phyloP scores from a whole-genome alignment of 2,113 vertebrate species.

The Fregata magnificens region DNA sequence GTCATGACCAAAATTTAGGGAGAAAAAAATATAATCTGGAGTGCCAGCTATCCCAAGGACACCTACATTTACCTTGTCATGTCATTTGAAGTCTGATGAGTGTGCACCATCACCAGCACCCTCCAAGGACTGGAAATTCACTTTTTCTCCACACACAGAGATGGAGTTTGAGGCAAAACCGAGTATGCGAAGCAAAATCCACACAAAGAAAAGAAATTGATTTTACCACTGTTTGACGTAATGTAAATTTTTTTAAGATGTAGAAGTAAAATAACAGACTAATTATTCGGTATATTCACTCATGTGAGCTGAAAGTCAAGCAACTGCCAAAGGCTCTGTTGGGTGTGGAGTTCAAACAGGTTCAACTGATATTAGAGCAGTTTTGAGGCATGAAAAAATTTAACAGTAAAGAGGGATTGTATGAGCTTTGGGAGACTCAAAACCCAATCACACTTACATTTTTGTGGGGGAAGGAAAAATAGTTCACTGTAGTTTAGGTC shows the following conservation, averaged over 20 bases:
- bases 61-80: background rate
- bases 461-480: background rate
- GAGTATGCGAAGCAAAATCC: background rate
- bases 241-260: background rate
- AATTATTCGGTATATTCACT: background rate
- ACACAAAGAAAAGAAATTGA: background rate
- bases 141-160: background rate
- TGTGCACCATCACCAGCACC: background rate
- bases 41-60: background rate
- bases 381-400: background rate
- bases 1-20: background rate
- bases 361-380: background rate
- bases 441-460: background rate
- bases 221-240: background rate
- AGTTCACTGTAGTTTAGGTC: background rate
- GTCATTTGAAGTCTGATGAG: background rate
- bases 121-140: background rate
- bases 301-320: background rate
- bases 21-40: background rate
- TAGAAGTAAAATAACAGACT: constrained; percentile 2
- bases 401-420: background rate
- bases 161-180: background rate
- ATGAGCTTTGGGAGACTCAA: background rate
- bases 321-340: background rate
- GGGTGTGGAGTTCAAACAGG: background rate